A percentile compares a stretch with the other conserved stretches of the same genome.
Conservation (phyloP, 2,888 invertebrate genomes). For the Euclidia mi region DNA sequence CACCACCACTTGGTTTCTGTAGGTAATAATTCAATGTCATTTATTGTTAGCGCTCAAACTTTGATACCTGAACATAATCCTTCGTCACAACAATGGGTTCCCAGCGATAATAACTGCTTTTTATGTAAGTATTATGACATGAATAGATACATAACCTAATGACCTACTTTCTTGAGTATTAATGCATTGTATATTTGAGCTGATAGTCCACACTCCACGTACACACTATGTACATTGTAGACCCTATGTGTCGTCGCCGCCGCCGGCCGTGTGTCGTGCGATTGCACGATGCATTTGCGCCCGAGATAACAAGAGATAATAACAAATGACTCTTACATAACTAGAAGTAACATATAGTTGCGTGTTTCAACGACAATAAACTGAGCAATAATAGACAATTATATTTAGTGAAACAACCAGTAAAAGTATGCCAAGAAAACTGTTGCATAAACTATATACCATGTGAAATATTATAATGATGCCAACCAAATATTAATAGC, state of each 20-base stretch:
- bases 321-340: conserved; percentile 60
- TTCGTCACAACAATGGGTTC: conserved; percentile 51
- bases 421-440: conserved; percentile 78
- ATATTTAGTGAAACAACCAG: conserved; percentile 72
- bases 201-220: conserved; percentile 56
- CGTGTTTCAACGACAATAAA: conserved; percentile 68
- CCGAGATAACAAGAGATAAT: conserved; percentile 61
- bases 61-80: conserved; percentile 34
- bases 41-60: conserved; percentile 23
- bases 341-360: conserved; percentile 57
- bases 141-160: conserved; percentile 62
- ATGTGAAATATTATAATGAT: conserved; percentile 30
- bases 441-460: conserved; percentile 60
- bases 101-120: conserved; percentile 40
- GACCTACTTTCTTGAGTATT: conserved; percentile 64
- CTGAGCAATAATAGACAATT: conserved; percentile 68
- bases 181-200: conserved; percentile 59
- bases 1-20: too few relatives aligned
- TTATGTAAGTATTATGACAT: conserved; percentile 62
- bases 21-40: too few relatives aligned
- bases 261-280: conserved; percentile 38
- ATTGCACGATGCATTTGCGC: conserved; percentile 49
- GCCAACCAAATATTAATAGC: conserved; percentile 24
- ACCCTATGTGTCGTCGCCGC: conserved; percentile 35
- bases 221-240: conserved; percentile 39